Conservation (phyloP, 2,888 invertebrate genomes). For the Pristionchus entomophagus region DNA sequence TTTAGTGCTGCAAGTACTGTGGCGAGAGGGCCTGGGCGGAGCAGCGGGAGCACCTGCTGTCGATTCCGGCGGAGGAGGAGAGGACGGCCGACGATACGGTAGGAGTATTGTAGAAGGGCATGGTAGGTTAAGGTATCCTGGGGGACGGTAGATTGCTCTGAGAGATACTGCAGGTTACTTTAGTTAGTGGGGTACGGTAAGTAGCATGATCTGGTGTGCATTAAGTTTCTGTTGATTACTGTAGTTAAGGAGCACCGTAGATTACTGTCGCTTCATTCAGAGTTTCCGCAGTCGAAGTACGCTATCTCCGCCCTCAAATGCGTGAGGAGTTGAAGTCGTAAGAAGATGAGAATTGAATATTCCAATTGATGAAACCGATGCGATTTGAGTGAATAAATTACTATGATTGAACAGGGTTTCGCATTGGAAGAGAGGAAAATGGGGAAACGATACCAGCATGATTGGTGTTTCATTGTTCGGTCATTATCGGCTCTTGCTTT, state of each 20-base stretch:
- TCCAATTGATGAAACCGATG: not conserved
- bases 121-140: not conserved
- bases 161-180: too few relatives aligned
- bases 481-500: too few relatives aligned
- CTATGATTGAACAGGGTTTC: not conserved
- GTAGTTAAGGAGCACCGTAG: not conserved
- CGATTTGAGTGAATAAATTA: slow-evolving; percentile 9
- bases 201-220: too few relatives aligned
- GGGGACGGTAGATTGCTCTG: not conserved
- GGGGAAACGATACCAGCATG: not conserved
- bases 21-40: slow-evolving; percentile 10
- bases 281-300: not conserved
- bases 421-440: not conserved
- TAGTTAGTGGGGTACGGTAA: too few relatives aligned
- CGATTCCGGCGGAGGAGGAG: not conserved
- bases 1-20: slow-evolving; percentile 37
- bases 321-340: not conserved
- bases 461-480: not conserved
- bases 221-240: too few relatives aligned
- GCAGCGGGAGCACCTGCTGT: not conserved
- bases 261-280: not conserved
- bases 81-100: not conserved
- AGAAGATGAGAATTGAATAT: not conserved
- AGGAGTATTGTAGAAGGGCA: not conserved
- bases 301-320: not conserved